A percentile compares a stretch with the other conserved stretches of the same genome.
Evolutionary conservation across 2,888 invertebrate species (phyloP).

Genomic region (Oxyscelio sp.): DNA sequence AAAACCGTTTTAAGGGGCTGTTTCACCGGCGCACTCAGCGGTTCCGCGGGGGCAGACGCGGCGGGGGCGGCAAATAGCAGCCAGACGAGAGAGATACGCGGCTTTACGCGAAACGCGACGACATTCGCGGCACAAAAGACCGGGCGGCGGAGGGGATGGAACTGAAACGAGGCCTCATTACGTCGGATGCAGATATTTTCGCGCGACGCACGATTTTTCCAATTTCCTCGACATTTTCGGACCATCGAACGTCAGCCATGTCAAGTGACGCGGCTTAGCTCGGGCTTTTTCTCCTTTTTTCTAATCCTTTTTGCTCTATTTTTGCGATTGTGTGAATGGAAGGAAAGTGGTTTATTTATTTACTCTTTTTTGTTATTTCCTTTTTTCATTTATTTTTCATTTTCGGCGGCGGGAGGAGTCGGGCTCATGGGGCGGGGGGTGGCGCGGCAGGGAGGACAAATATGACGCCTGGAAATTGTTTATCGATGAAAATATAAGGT

Average conservation of each 20-base stretch:
- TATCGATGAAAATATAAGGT: constrained; percentile 71
- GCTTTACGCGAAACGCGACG: constrained; percentile 70
- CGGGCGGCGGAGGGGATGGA: constrained; percentile 21
- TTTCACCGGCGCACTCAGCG: constrained; percentile 87
- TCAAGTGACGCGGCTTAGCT: constrained; percentile 71
- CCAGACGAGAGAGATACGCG: constrained; percentile 57
- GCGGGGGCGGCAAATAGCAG: constrained; percentile 39
- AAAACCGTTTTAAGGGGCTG: constrained; percentile 89
- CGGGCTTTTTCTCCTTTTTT: constrained; percentile 33
- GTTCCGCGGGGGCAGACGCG: too few species aligned
- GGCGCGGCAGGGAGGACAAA: constrained; percentile 12
- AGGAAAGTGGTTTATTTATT: too few species aligned
- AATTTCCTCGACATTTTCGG: constrained; percentile 72
- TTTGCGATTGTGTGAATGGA: constrained; percentile 1
- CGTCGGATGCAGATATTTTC: constrained; percentile 74
- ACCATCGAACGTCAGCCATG: constrained; percentile 70
- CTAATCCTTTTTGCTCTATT: constrained; percentile 4
- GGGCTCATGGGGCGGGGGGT: constrained; percentile 3
- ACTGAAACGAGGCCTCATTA: constrained; percentile 70
- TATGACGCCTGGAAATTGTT: constrained; percentile 67
- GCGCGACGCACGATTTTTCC: constrained; percentile 70
- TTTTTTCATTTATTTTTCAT: constrained; percentile 49
- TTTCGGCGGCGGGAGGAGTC: constrained; percentile 37
- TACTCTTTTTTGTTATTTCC: too few species aligned
- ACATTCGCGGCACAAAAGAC: constrained; percentile 61